phyloP scores from a whole-genome alignment of 2,888 invertebrate species.

The Pediacus dermestoides region DNA sequence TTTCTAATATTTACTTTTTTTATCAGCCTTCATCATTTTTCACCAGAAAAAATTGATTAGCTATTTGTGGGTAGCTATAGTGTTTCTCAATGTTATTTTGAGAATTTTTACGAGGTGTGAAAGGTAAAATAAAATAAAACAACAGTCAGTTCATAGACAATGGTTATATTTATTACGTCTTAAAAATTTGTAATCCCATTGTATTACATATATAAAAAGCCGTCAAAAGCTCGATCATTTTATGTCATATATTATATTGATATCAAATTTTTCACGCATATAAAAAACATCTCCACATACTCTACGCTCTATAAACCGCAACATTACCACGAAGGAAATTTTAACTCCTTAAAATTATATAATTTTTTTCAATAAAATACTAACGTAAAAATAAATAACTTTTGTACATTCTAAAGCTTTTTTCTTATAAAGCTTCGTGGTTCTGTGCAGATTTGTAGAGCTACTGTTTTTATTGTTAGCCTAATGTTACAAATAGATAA shows the following conservation, averaged over 20 bases:
- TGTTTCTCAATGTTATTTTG: too few relatives aligned
- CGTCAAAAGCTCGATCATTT: constrained; percentile 53
- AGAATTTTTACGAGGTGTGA: too few relatives aligned
- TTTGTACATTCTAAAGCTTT: constrained; percentile 30
- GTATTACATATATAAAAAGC: constrained; percentile 52
- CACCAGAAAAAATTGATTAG: too few relatives aligned
- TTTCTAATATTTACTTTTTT: too few relatives aligned
- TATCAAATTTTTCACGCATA: constrained; percentile 50
- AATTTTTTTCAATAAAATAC: constrained; percentile 18
- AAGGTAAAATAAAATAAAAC: constrained; percentile 29
- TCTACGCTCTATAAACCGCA: constrained; percentile 31
- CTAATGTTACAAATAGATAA: constrained; percentile 49
- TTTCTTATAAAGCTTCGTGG: not conserved
- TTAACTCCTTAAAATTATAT: constrained; percentile 23
- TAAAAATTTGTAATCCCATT: constrained; percentile 51
- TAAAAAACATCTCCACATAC: constrained; percentile 47
- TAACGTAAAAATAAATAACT: constrained; percentile 27
- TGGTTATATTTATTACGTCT: constrained; percentile 51
- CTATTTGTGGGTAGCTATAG: too few relatives aligned
- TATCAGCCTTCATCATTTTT: too few relatives aligned
- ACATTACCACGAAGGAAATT: constrained; percentile 19
- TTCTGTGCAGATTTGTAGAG: constrained; percentile 4
- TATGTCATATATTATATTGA: constrained; percentile 49
- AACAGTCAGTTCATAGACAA: constrained; percentile 39
- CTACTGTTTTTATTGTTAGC: constrained; percentile 36